Evolutionary conservation across 2,113 vertebrate genomes (phyloP).

Genomic region (Rattus norvegicus): GRCr8 NC_086032.1:28217001-28217500

Average conservation of each 20-base stretch:
- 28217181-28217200: not conserved
- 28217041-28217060: not conserved
- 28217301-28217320: not conserved
- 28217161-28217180: not conserved
- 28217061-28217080: not conserved
- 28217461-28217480: not conserved
- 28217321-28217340: not conserved
- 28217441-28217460: not conserved
- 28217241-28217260: accelerated
- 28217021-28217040: not conserved
- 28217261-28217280: not conserved
- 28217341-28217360: not conserved
- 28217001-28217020: not conserved
- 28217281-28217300: not conserved
- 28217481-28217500: not conserved
- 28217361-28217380: not conserved
- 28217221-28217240: not conserved
- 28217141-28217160: not conserved
- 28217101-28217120: not conserved
- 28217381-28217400: not conserved
- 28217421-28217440: not conserved
- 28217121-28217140: not conserved
- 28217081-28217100: not conserved
- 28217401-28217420: not conserved
- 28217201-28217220: not conserved